A percentile compares a stretch with the other conserved stretches of the same genome.
These are phyloP conservation scores for Leptoteleia sp. DNA, from an alignment of 1,140 invertebrate species.

Conservation along the genomic window DNA sequence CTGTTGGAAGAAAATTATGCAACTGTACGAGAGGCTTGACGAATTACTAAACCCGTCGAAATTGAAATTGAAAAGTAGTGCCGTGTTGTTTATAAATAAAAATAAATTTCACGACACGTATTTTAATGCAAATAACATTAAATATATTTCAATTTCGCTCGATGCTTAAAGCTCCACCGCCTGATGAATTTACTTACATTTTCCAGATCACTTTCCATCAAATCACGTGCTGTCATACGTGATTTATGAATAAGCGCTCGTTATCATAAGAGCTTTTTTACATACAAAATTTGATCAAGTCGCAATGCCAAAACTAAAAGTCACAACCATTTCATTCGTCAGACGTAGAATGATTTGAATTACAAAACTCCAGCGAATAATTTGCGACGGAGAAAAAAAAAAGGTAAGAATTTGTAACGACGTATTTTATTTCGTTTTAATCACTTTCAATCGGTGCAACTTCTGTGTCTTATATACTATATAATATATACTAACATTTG, in stretches of 20 bases:
- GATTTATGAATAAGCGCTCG: conserved; percentile 27
- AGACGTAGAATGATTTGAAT: conserved; percentile 6
- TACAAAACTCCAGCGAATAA: conserved; percentile 10
- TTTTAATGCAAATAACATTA: conserved; percentile 49
- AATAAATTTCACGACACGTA: conserved; percentile 20
- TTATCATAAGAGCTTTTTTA: conserved; percentile 32
- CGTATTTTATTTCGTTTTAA: conserved; percentile 14
- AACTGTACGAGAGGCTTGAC: conserved; percentile 13
- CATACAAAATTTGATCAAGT: conserved; percentile 20
- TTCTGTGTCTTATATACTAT: conserved; percentile 53
- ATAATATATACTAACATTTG: conserved; percentile 61
- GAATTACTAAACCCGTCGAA: conserved; percentile 11
- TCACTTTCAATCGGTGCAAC: conserved; percentile 46
- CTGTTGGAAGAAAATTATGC: conserved; percentile 39
- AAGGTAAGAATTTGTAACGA: conserved; percentile 13
- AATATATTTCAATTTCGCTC: conserved; percentile 45
- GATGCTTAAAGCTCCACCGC: conserved; percentile 40
- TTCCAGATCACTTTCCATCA: conserved; percentile 43
- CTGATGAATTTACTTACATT: conserved; percentile 59
- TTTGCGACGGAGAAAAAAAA: conserved; percentile 12
- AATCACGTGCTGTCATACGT: conserved; percentile 42
- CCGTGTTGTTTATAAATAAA: conserved; percentile 33
- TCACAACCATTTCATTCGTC: conserved; percentile 8
- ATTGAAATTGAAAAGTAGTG: conserved; percentile 37
- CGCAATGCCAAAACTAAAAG: not conserved